Base-by-base conservation (phyloP, 2,113 vertebrate species). In the Hemiprocne comata region DNA sequence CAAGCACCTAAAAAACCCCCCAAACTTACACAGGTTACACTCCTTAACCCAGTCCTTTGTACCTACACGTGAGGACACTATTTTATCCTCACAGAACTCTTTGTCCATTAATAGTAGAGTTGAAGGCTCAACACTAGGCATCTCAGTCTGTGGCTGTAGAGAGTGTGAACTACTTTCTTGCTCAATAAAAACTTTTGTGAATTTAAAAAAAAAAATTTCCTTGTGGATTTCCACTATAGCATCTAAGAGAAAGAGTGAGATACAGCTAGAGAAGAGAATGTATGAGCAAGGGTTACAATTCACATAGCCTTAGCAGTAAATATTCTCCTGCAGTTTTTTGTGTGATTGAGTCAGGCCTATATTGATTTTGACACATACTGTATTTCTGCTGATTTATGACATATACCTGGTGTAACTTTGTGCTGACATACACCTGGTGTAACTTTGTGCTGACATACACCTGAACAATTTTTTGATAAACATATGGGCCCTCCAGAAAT, bases 21-120 rank as follows among this genome's bases (percentile, higher is more conserved):
- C 55, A 75, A 79, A 48, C 2, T 42, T 21, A 2, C 0, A 17
- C 1, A 46, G 26, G 1, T 46, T 54, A n/a, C 14, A 17, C 5
- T 38, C 4, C 25, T 91, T 76, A 73, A 73, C 5, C 29, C 67
- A 75, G 36, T 31, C 4, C 34, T 69, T 73, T 46, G 14, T 71
- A 55, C 14, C 20, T 40, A 17, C 1, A 1, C 53, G 28, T 10
- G 14, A 44, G 21, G 33, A 58, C 4, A 67, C 15, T 31, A 44
- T 76, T 81, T 87, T 61, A 85, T 67, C 40, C 29, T 33, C 72
- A 7, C 10, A 72, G 33, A 91, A 64, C 13, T 38, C 25, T 40
- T 71, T 55, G 11, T 16, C 7, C 17, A 24, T 33, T 76, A 66
- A 60, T 5, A 38, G 8, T 7, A 36, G 17, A 40, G 28, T 10